Conservation (phyloP, 2,797 vertebrate species). For the Acanthornis magna region DNA sequence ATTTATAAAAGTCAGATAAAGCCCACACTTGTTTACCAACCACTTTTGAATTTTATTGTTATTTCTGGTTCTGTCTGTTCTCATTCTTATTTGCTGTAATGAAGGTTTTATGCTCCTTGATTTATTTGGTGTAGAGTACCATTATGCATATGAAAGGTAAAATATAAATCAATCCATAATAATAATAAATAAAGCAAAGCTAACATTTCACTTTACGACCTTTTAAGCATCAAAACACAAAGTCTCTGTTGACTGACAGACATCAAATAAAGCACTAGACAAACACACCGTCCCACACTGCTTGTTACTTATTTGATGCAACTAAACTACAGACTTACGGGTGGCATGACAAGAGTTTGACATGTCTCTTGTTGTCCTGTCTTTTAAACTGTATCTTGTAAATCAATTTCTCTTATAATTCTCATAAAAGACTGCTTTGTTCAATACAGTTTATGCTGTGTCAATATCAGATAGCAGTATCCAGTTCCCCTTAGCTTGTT, state of each 20-base stretch:
- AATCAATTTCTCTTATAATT: constrained; percentile 51
- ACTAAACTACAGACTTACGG: constrained; percentile 5
- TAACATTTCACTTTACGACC: constrained; percentile 4
- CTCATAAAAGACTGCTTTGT: not conserved
- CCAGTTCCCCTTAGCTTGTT: not conserved
- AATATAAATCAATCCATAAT: constrained; percentile 39
- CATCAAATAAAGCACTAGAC: not conserved
- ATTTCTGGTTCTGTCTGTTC: constrained; percentile 17
- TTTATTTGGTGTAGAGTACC: constrained; percentile 34
- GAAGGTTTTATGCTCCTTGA: constrained; percentile 27
- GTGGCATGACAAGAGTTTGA: not conserved
- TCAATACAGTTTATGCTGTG: constrained; percentile 23
- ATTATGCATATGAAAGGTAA: not conserved
- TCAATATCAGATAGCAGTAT: not conserved
- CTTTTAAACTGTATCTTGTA: constrained; percentile 25
- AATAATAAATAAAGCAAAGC: constrained; percentile 14
- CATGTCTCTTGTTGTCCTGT: not conserved
- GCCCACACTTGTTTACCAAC: not conserved
- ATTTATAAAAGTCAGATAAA: constrained; percentile 26
- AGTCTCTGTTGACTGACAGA: not conserved
- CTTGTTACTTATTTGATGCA: not conserved
- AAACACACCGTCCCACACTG: not conserved
- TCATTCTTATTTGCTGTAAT: constrained; percentile 22
- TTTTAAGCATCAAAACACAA: not conserved
- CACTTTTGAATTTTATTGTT: constrained; percentile 9